A percentile compares a stretch with the other conserved stretches of the same genome.
phyloP scores from a whole-genome alignment of 2,797 vertebrate species.

The Oreortyx pictus region DNA sequence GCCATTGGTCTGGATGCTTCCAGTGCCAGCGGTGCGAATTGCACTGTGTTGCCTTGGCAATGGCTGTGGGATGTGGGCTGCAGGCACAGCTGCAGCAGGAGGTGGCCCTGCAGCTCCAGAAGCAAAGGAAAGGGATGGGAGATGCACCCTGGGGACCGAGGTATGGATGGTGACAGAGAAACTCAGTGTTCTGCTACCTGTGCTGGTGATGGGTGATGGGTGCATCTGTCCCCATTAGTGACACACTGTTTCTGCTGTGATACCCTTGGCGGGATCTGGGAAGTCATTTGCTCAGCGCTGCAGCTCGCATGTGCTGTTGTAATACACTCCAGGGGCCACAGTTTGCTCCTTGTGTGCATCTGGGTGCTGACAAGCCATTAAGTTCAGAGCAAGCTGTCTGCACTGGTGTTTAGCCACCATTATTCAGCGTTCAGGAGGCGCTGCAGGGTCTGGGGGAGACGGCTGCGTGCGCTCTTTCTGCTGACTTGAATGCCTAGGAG shows the following conservation, averaged over 20 bases:
- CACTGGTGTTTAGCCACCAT: not conserved
- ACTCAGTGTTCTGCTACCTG: not conserved
- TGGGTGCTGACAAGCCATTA: not conserved
- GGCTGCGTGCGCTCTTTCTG: not conserved
- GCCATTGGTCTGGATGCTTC: not conserved
- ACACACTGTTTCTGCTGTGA: not conserved
- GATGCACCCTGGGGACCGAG: not conserved
- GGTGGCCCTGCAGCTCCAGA: not conserved
- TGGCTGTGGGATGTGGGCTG: not conserved
- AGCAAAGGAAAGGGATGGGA: not conserved
- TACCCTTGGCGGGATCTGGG: not conserved
- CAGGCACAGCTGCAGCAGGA: not conserved
- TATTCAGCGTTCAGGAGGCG: not conserved
- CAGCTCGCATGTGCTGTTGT: not conserved
- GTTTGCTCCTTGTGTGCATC: not conserved
- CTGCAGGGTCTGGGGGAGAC: not conserved
- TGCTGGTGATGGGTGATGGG: not conserved
- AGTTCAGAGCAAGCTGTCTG: not conserved
- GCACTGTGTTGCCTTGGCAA: not conserved
- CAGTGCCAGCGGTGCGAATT: rapidly evolving
- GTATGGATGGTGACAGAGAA: not conserved
- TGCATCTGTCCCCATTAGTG: not conserved
- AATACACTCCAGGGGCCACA: not conserved
- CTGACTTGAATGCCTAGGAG: not conserved
- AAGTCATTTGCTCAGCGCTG: not conserved